phyloP scores from a whole-genome alignment of 2,888 invertebrate genomes.

The Thelaira solivaga region DNA sequence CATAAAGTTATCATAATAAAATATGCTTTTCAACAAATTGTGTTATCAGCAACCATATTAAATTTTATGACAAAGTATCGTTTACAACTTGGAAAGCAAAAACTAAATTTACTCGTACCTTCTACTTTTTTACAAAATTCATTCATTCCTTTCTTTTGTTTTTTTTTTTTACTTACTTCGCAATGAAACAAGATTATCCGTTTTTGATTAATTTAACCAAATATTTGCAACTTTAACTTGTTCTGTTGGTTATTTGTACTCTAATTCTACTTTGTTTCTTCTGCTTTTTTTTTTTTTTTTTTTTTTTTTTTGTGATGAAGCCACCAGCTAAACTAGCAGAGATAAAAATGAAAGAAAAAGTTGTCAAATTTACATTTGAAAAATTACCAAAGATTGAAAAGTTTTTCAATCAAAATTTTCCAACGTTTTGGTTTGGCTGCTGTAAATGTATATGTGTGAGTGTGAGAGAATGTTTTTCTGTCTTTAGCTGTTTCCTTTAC shows the following conservation, averaged over 20 bases:
- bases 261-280: too few species aligned
- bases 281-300: too few species aligned
- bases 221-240: slow-evolving; percentile 44
- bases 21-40: too few species aligned
- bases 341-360: slow-evolving; percentile 22
- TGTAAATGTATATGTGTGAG: not conserved
- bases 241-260: too few species aligned
- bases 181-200: slow-evolving; percentile 4
- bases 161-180: not conserved
- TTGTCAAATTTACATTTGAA: slow-evolving; percentile 54
- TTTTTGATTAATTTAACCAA: slow-evolving; percentile 52
- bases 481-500: slow-evolving; percentile 7
- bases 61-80: not conserved
- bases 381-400: slow-evolving; percentile 55
- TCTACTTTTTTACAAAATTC: not conserved
- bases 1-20: too few species aligned
- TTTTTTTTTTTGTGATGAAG: not conserved
- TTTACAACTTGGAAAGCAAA: not conserved
- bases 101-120: too few species aligned
- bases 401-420: slow-evolving; percentile 57
- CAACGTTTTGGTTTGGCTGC: not conserved
- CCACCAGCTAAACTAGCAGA: not conserved
- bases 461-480: not conserved
- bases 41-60: too few species aligned
- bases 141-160: not conserved